A percentile compares a stretch with the other conserved stretches of the same genome.
Evolutionary conservation across 2,113 vertebrate species (phyloP).

Genomic region (Donacobius atricapilla): DNA sequence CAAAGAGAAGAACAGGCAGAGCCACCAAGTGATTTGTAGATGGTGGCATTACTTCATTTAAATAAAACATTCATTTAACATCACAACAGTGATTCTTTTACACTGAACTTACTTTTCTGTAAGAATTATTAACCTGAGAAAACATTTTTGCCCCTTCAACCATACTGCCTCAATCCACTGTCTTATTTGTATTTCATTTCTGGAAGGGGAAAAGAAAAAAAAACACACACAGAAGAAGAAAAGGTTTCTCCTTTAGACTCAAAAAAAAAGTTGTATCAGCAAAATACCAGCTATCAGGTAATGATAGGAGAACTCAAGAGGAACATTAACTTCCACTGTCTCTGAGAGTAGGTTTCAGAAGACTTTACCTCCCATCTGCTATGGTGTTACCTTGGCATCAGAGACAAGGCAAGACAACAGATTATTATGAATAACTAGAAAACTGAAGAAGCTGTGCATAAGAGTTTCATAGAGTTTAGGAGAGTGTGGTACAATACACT

Average conservation of each 20-base stretch:
- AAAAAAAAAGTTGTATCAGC: not conserved
- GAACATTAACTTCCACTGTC: not conserved
- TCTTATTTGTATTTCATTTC: not conserved
- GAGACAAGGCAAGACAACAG: not conserved
- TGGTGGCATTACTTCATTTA: not conserved
- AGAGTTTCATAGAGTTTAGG: not conserved
- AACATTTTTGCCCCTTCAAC: not conserved
- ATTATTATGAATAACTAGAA: not conserved
- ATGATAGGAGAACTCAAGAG: not conserved
- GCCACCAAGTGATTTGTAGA: not conserved
- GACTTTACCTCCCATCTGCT: not conserved
- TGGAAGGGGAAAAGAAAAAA: not conserved
- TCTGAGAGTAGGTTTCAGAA: not conserved
- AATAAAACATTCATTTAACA: not conserved
- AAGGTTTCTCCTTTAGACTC: not conserved
- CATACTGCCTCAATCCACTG: not conserved
- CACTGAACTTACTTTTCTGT: not conserved
- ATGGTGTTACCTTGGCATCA: not conserved
- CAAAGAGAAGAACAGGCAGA: conserved; percentile 6
- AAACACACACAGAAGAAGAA: not conserved
- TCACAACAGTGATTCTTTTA: not conserved
- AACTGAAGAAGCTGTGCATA: not conserved
- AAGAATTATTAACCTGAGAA: not conserved
- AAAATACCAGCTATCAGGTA: not conserved
- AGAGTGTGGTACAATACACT: not conserved